Evolutionary conservation across 2,888 invertebrate genomes (phyloP).

Genomic region (Tipula helvola): DNA sequence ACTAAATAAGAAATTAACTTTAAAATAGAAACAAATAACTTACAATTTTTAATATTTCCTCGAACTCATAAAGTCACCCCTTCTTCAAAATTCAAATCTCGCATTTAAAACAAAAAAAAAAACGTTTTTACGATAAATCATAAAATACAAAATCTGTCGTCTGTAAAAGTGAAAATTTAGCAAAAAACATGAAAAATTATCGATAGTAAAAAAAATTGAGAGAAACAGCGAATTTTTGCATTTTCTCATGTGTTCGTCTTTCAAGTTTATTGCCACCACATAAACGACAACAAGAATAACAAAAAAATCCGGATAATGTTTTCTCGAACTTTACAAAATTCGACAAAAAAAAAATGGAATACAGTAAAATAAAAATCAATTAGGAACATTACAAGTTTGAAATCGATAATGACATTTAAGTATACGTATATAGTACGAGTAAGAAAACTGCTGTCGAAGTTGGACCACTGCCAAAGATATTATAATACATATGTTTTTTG

Average conservation of each 20-base stretch:
- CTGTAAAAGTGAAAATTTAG: neutral
- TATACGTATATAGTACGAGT: neutral
- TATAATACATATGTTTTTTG: neutral
- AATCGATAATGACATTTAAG: neutral
- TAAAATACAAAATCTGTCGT: neutral
- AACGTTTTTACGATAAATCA: neutral
- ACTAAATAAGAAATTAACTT: too few species aligned
- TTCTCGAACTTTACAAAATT: neutral
- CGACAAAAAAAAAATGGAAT: neutral
- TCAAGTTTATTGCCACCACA: neutral
- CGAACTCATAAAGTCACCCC: neutral
- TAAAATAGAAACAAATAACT: too few species aligned
- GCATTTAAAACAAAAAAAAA: neutral
- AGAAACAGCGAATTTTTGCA: neutral
- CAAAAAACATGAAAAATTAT: neutral
- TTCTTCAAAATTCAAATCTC: neutral
- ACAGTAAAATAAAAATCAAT: neutral
- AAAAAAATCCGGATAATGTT: neutral
- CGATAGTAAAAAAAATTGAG: neutral
- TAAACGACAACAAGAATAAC: neutral
- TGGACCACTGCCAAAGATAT: neutral
- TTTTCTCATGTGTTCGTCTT: neutral
- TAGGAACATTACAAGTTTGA: neutral
- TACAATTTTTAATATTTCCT: neutral
- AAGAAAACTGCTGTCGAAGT: neutral